phyloP scores from a whole-genome alignment of 2,113 vertebrate genomes.

The Rhea pennata region DNA sequence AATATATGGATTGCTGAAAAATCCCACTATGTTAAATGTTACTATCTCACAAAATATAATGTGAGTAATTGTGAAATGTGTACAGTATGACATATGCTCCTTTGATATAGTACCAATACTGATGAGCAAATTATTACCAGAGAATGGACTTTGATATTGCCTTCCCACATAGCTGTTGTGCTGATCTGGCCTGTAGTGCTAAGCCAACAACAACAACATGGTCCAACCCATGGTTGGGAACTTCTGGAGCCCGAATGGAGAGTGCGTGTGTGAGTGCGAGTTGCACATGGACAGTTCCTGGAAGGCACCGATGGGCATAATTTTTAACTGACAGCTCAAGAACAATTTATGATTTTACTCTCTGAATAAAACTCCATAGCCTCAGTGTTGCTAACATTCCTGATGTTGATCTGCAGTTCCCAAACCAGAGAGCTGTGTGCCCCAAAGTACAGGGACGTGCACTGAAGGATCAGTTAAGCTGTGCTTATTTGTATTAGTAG shows the following conservation, averaged over 20 bases:
- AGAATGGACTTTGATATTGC: fast-evolving
- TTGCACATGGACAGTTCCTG: not conserved
- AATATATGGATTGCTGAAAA: not conserved
- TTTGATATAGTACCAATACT: not conserved
- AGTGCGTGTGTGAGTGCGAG: fast-evolving
- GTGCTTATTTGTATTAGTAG: not conserved
- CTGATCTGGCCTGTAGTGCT: not conserved
- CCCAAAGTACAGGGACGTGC: fast-evolving
- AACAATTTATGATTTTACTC: not conserved
- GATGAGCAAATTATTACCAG: not conserved
- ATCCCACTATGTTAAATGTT: not conserved
- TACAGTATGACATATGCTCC: not conserved
- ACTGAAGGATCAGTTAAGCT: not conserved
- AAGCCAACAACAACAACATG: not conserved
- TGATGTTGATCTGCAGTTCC: not conserved
- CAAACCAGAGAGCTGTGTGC: not conserved
- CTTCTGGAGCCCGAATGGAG: not conserved
- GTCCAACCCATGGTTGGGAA: not conserved
- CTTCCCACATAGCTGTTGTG: not conserved
- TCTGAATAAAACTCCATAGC: not conserved
- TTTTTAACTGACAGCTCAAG: not conserved
- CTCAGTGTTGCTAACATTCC: not conserved
- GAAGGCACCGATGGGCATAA: not conserved
- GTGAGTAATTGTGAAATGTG: not conserved
- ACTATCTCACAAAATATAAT: not conserved